Evolutionary conservation across 2,888 invertebrate genomes (phyloP).

Genomic region (Rhopalosiphum nymphaeae): DNA sequence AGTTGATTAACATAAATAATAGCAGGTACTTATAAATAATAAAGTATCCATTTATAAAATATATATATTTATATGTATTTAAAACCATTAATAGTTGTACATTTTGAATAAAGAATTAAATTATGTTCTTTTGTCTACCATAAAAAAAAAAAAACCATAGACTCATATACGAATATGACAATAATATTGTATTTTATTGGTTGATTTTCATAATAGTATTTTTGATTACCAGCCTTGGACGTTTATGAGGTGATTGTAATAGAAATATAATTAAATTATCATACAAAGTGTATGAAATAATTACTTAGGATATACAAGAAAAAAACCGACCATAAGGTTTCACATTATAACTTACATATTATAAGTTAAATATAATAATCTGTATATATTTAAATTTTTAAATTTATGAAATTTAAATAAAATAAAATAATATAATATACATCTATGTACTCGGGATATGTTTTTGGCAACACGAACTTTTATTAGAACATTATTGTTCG

Average conservation of each 20-base stretch:
- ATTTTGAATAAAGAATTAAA: not conserved
- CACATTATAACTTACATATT: not conserved
- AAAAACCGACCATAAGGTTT: not conserved
- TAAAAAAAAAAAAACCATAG: not conserved
- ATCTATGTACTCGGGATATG: not conserved
- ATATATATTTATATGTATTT: not conserved
- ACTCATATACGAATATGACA: not conserved
- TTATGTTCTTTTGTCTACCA: not conserved
- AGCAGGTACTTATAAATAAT: not conserved
- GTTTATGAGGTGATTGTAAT: not conserved
- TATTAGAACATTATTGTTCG: not conserved
- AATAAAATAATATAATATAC: too few species aligned
- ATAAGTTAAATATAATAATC: too few species aligned
- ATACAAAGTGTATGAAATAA: not conserved
- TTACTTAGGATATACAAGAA: not conserved
- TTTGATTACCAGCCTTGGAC: not conserved
- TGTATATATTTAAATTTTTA: too few species aligned
- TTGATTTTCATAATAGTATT: not conserved
- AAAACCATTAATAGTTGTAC: not conserved
- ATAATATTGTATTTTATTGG: conserved; percentile 1
- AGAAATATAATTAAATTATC: not conserved
- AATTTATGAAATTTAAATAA: too few species aligned
- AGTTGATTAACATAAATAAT: not conserved
- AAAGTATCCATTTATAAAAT: not conserved
- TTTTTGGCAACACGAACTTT: not conserved